Percentiles rank a stretch among this genome's conserved stretches.
These are phyloP conservation scores for Chlorocebus sabaeus DNA, from an alignment of 2,113 vertebrate species.

Conservation along the genomic window DNA sequence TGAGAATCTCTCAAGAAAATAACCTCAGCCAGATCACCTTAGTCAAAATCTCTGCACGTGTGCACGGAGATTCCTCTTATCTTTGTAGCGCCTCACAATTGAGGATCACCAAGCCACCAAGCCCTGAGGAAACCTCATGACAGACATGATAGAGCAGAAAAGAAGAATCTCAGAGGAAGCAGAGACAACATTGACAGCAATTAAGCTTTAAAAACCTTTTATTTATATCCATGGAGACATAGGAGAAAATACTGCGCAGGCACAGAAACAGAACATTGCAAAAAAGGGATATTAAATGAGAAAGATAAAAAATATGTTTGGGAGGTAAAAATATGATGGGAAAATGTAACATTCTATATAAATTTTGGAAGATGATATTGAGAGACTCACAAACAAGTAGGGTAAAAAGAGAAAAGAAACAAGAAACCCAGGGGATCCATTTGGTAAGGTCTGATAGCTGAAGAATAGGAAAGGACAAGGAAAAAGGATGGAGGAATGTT, in stretches of 20 bases:
- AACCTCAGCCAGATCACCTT: neutral
- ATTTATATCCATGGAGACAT: neutral
- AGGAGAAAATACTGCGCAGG: neutral
- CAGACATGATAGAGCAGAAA: neutral
- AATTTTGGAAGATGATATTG: neutral
- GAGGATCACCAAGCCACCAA: neutral
- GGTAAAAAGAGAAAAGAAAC: neutral
- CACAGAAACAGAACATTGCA: neutral
- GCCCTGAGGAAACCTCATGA: neutral
- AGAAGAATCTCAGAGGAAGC: neutral
- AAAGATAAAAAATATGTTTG: neutral
- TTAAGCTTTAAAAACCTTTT: neutral
- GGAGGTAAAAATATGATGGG: neutral
- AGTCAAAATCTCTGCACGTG: neutral
- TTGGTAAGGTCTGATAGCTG: neutral
- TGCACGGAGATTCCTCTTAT: neutral
- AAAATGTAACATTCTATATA: conserved; percentile 21
- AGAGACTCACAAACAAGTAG: neutral
- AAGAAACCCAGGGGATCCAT: neutral
- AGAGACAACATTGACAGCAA: neutral
- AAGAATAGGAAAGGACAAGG: neutral
- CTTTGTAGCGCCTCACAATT: neutral
- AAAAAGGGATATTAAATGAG: neutral
- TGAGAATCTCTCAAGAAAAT: neutral
- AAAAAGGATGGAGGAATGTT: neutral